Conservation (phyloP, 2,797 vertebrate genomes). For the Zenarchopterus dispar region DNA sequence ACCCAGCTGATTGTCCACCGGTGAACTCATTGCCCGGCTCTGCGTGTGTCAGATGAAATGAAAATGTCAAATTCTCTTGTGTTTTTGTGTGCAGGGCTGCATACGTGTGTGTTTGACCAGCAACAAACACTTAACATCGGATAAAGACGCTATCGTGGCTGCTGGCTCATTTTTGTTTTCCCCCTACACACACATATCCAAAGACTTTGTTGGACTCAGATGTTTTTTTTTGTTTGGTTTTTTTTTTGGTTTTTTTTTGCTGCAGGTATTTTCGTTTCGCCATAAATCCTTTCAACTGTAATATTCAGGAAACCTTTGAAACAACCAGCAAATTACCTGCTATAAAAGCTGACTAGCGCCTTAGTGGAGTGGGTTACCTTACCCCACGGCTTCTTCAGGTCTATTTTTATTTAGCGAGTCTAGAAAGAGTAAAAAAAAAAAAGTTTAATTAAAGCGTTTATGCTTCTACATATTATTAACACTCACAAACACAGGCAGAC, state of each 20-base stretch:
- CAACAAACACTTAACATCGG: constrained; percentile 9
- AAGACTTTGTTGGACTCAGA: constrained; percentile 32
- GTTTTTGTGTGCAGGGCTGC: constrained; percentile 16
- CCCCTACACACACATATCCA: constrained; percentile 10
- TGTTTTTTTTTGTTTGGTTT: constrained; percentile 41
- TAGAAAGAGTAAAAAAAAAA: constrained; percentile 17
- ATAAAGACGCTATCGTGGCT: constrained; percentile 23
- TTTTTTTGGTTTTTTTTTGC: constrained; percentile 31
- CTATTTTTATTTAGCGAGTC: constrained; percentile 69
- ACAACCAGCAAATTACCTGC: constrained; percentile 82
- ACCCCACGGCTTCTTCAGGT: constrained; percentile 49
- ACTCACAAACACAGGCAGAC: constrained; percentile 77
- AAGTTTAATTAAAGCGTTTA: constrained; percentile 74
- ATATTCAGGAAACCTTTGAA: constrained; percentile 80
- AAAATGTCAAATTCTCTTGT: constrained; percentile 55
- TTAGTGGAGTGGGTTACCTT: constrained; percentile 46
- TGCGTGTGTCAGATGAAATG: constrained; percentile 40
- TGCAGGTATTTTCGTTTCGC: constrained; percentile 54
- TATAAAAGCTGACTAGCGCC: constrained; percentile 76
- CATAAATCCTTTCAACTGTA: constrained; percentile 76
- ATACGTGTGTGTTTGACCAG: neutral
- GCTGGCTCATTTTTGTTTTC: constrained; percentile 5
- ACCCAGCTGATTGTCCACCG: constrained; percentile 47
- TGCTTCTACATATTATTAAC: constrained; percentile 78
- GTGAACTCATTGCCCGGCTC: constrained; percentile 6